These are phyloP conservation scores for Punctoribates punctum DNA, from an alignment of 2,888 invertebrate genomes.

Conservation along the genomic window DNA sequence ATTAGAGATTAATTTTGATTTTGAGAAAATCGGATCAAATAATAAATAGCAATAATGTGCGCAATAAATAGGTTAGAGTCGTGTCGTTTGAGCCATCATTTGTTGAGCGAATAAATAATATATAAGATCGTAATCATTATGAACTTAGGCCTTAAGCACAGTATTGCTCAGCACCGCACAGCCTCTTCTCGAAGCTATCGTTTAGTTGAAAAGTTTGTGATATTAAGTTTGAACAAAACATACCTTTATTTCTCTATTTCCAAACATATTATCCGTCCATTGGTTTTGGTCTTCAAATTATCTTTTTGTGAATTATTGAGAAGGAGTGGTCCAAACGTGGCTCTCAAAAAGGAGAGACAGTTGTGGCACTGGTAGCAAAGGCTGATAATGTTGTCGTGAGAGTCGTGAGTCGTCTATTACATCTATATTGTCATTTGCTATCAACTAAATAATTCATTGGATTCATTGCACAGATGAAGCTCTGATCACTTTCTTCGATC, in stretches of 20 bases:
- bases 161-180: neutral
- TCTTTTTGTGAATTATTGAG: slow-evolving; percentile 36
- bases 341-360: neutral
- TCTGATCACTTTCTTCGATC: slow-evolving; percentile 36
- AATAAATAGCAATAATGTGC: slow-evolving; percentile 27
- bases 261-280: slow-evolving; percentile 23
- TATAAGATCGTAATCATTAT: slow-evolving; percentile 31
- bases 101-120: slow-evolving; percentile 36
- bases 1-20: neutral
- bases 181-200: neutral
- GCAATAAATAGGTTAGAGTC: slow-evolving; percentile 12
- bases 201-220: slow-evolving; percentile 19
- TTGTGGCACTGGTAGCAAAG: neutral
- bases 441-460: slow-evolving; percentile 38
- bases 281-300: slow-evolving; percentile 36
- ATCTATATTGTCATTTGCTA: slow-evolving; percentile 38
- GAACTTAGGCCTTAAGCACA: slow-evolving; percentile 14
- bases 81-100: slow-evolving; percentile 9
- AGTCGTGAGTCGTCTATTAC: slow-evolving; percentile 18
- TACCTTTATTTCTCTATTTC: slow-evolving; percentile 17
- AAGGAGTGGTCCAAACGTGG: slow-evolving; percentile 6
- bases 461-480: slow-evolving; percentile 29
- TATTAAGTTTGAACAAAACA: slow-evolving; percentile 13
- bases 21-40: neutral
- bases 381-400: too few relatives aligned